Base-by-base conservation (phyloP, 1,140 invertebrate species). In the Episyrphus balteatus region DNA sequence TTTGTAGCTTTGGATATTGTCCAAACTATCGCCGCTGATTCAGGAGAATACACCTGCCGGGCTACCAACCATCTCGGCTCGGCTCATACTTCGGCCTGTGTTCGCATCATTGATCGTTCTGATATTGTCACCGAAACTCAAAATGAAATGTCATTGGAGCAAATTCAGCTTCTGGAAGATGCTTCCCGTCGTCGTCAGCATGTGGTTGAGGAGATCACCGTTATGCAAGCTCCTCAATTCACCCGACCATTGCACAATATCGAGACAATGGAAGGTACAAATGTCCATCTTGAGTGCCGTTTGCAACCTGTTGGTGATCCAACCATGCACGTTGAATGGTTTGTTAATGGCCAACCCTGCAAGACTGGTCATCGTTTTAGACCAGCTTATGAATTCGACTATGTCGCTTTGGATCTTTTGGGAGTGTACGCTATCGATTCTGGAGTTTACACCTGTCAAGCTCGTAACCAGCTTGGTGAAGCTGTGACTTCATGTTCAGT, bases 371-470 rank as follows among this genome's bases (percentile, higher is more conserved):
- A 96, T 66, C 80, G 95, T 49, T 98, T 97, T 74, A 80, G 91
- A 69, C 92, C 93, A 40, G 87, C 91, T 3, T 90, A 96, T 69
- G 95, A 99, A 70, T 97, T 99, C 69, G 95, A 97, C 63, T 96
- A 96, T 63, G 93, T 98, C 8, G 90, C 92, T 32, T 70, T 99
- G 21, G 95, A 98, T 68, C 81, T 99, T 30, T 71, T 98, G 2
- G 92, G 90, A 55, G 92, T 95, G 6, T 98, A 97, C 64, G 90
- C 93, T 32, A 88, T 92, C 62, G 96, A 99, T 70, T 93, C 90
- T 18, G 96, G 96, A 14, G 86, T 96, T 0, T 97, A 95, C 62
- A 94, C 88, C 7, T 95, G 90, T 58, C 86, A 88, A 69, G 92
- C 92, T 2, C 80, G 83, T 46, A 96, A 94, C 68, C 86, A 88